Evolutionary conservation across 2,797 vertebrate genomes (phyloP).

Genomic region (Rhynchotus rufescens): DNA sequence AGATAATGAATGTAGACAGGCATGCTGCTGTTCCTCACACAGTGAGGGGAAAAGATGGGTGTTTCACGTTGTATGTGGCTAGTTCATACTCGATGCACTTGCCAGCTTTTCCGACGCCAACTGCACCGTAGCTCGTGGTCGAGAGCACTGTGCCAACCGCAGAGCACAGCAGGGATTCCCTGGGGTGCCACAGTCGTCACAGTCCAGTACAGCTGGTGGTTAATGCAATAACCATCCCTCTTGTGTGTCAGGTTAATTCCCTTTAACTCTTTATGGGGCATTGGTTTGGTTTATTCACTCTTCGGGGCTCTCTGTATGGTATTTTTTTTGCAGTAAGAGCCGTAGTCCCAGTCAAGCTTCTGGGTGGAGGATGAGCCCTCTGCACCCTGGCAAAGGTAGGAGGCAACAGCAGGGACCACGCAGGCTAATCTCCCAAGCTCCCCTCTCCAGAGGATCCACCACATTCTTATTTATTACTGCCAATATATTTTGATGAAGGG

Average conservation of each 20-base stretch:
- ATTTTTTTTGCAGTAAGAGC: background rate
- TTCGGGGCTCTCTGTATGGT: background rate
- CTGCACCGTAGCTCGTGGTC: conserved; percentile 17
- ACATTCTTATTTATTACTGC: background rate
- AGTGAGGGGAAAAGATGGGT: background rate
- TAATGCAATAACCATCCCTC: background rate
- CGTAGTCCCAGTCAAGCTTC: background rate
- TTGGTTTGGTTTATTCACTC: background rate
- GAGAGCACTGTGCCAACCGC: background rate
- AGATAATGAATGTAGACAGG: background rate
- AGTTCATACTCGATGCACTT: background rate
- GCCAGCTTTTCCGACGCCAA: conserved; percentile 3
- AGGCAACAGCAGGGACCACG: background rate
- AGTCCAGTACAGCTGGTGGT: conserved; percentile 24
- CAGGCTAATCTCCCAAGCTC: background rate
- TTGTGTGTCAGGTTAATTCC: background rate
- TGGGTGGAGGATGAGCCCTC: background rate
- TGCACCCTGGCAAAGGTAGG: background rate
- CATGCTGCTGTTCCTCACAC: background rate
- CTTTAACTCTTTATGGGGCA: background rate
- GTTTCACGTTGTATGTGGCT: conserved; percentile 15
- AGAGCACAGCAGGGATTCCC: conserved; percentile 2
- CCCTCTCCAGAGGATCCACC: background rate
- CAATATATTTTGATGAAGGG: conserved; percentile 35
- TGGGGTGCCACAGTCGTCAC: conserved; percentile 15